phyloP scores from a whole-genome alignment of 2,888 invertebrate species.

The Athrips mouffetella region DNA sequence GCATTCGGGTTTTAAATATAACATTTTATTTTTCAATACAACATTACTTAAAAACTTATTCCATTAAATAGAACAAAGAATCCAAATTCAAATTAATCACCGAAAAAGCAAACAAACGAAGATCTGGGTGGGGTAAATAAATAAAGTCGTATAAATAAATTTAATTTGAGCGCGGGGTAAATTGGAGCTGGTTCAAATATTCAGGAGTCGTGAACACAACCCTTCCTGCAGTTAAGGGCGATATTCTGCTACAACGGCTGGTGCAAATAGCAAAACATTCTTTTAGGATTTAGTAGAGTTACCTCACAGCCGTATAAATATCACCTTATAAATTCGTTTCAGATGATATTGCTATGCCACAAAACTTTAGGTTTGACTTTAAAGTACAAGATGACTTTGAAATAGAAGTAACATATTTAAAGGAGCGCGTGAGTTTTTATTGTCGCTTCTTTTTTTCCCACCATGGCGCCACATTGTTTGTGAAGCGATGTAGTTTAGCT shows the following conservation, averaged over 20 bases:
- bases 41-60: neutral
- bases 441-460: too few species aligned
- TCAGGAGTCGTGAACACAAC: slow-evolving; percentile 75
- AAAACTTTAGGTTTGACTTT: too few species aligned
- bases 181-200: slow-evolving; percentile 75
- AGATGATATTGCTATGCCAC: too few species aligned
- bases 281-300: too few species aligned
- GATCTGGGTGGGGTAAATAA: slow-evolving; percentile 60
- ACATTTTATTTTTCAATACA: neutral
- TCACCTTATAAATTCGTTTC: neutral
- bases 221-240: slow-evolving; percentile 69
- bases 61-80: slow-evolving; percentile 16
- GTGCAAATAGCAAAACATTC: slow-evolving; percentile 31
- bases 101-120: slow-evolving; percentile 43
- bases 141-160: slow-evolving; percentile 73
- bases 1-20: too few species aligned
- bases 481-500: too few species aligned
- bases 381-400: too few species aligned
- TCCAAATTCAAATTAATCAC: slow-evolving; percentile 36
- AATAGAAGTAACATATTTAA: too few species aligned
- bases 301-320: neutral
- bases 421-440: too few species aligned
- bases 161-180: slow-evolving; percentile 73
- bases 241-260: slow-evolving; percentile 42
- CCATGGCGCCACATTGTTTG: too few species aligned